Conservation (phyloP, 2,888 invertebrate genomes). For the Ceriagrion tenellum region DNA sequence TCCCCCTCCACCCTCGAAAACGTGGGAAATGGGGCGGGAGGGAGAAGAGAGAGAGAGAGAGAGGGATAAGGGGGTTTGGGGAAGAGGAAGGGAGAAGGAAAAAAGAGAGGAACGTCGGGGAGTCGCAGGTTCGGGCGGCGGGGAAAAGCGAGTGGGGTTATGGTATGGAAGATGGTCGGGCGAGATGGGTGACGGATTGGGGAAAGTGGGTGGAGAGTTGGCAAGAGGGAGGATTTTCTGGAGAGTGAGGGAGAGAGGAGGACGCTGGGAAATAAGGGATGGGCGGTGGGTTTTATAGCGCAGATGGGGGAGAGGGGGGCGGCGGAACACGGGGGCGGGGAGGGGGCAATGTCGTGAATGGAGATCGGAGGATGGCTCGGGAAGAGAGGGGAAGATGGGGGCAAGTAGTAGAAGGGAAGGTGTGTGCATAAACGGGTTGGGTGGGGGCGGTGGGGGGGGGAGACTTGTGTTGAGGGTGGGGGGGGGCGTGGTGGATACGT, state of each 20-base stretch:
- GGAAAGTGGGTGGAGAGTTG: not conserved
- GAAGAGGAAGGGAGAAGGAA: not conserved
- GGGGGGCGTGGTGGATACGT: not conserved
- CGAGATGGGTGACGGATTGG: not conserved
- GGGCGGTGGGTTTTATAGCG: too few species aligned
- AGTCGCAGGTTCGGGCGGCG: too few species aligned
- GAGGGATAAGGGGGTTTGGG: too few species aligned
- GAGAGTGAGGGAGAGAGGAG: not conserved
- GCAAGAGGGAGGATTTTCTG: not conserved
- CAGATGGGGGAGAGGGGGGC: not conserved
- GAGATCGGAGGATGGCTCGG: not conserved
- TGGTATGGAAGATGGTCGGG: too few species aligned
- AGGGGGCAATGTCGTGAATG: too few species aligned
- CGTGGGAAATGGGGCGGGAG: too few species aligned
- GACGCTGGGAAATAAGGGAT: not conserved
- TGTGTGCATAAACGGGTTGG: too few species aligned
- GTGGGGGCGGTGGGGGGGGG: too few species aligned
- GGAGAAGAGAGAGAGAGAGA: not conserved
- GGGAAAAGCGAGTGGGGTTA: too few species aligned
- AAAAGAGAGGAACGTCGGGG: not conserved
- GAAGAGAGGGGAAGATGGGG: not conserved
- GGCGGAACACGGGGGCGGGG: not conserved
- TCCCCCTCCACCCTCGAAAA: not conserved
- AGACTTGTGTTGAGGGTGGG: too few species aligned
- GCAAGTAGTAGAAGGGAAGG: too few species aligned